A percentile compares a stretch with the other conserved stretches of the same genome.
phyloP scores from a whole-genome alignment of 2,113 vertebrate genomes.

The Aviceda subcristata region DNA sequence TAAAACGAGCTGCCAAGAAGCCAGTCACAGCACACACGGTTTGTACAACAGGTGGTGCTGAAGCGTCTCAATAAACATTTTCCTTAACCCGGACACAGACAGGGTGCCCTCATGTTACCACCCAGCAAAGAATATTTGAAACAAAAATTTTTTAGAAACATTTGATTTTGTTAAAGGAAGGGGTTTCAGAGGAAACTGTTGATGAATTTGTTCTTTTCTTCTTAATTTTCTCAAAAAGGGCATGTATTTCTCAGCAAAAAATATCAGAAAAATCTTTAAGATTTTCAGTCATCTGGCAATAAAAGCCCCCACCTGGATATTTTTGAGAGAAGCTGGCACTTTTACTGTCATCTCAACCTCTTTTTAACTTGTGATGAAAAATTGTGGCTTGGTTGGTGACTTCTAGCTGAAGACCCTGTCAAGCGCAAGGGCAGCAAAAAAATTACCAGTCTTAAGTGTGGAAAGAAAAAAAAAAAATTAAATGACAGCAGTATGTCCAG shows the following conservation, averaged over 20 bases:
- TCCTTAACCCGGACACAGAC: neutral
- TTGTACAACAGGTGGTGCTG: neutral
- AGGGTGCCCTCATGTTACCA: neutral
- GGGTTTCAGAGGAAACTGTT: neutral
- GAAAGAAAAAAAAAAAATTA: neutral
- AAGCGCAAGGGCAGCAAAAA: neutral
- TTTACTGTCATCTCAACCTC: neutral
- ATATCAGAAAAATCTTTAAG: neutral
- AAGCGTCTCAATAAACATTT: neutral
- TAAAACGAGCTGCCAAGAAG: neutral
- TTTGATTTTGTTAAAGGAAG: neutral
- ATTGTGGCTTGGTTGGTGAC: neutral
- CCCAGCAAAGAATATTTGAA: neutral
- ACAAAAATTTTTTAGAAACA: neutral
- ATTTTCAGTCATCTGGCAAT: neutral
- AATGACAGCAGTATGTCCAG: neutral
- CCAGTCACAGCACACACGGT: neutral
- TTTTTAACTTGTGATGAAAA: neutral
- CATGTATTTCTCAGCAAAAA: neutral
- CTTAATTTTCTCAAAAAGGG: neutral
- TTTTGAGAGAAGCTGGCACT: neutral
- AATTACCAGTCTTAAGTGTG: neutral
- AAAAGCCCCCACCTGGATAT: neutral
- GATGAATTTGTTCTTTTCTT: neutral
- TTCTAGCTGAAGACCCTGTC: neutral